phyloP scores from a whole-genome alignment of 1,140 invertebrate species.

The Cyrtorhinus lividipennis region DNA sequence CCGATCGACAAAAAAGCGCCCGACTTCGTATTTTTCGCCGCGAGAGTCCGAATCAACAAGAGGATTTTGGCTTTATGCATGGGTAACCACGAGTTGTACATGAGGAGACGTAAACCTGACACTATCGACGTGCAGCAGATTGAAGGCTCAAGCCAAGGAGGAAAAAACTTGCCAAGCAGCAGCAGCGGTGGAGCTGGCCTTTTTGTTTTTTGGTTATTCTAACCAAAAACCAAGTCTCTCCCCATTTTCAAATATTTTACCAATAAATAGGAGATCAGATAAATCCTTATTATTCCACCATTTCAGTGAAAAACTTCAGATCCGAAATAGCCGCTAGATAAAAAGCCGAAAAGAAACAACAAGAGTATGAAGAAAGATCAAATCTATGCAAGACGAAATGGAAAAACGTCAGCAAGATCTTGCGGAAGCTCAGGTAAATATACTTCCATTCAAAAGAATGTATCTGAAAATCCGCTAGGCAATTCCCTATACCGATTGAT shows the following conservation, averaged over 20 bases:
- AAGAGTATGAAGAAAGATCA: conserved; percentile 87
- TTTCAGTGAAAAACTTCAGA: conserved; percentile 69
- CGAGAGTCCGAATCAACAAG: conserved; percentile 94
- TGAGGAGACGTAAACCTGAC: conserved; percentile 89
- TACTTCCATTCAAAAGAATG: no score
- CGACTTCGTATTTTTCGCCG: conserved; percentile 98
- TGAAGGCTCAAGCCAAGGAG: conserved; percentile 93
- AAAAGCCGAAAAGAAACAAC: conserved; percentile 85
- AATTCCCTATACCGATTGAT: no score
- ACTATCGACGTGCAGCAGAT: conserved; percentile 98
- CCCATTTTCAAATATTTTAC: no score
- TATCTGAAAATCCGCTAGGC: no score
- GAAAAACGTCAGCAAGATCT: conserved; percentile 73
- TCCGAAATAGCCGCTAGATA: conserved; percentile 85
- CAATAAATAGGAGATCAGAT: no score
- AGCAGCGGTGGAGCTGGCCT: no score
- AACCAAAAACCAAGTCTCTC: no score
- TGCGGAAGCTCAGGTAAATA: conserved; percentile 53
- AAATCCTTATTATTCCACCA: no score
- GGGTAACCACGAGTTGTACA: conserved; percentile 96
- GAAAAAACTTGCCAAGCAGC: conserved; percentile 85
- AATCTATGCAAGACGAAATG: conserved; percentile 77
- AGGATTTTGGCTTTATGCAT: conserved; percentile 93
- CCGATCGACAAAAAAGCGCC: conserved; percentile 99
- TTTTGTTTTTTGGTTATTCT: no score